Conservation (phyloP, 1,140 invertebrate genomes). For the Ladona fulva region DNA sequence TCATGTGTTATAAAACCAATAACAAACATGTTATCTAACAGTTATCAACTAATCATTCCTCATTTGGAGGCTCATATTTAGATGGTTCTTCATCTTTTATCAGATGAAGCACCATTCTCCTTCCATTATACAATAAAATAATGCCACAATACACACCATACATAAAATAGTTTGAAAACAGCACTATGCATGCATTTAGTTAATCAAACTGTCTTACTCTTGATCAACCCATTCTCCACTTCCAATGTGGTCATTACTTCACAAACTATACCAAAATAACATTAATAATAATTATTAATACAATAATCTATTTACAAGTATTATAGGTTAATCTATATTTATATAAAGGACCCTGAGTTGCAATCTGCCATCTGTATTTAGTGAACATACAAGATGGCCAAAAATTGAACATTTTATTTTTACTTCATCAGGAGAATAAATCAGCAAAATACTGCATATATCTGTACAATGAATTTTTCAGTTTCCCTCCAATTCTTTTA, state of each 20-base stretch:
- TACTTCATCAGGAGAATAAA: background rate
- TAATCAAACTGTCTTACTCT: background rate
- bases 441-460: constrained; percentile 1
- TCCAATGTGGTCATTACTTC: background rate
- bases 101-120: background rate
- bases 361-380: background rate
- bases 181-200: background rate
- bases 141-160: background rate
- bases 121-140: background rate
- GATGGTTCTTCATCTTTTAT: background rate
- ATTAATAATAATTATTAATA: background rate
- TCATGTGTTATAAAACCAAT: background rate
- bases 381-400: background rate
- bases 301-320: background rate
- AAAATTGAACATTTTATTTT: background rate
- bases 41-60: background rate
- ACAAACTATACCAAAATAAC: background rate
- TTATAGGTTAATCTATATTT: background rate
- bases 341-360: constrained; percentile 4
- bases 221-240: background rate
- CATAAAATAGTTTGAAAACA: background rate
- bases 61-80: background rate
- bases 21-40: background rate
- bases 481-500: background rate
- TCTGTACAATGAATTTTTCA: background rate